A percentile compares a stretch with the other conserved stretches of the same genome.
Conservation (phyloP, 2,888 invertebrate genomes). For the Cryptus viduatorius region DNA sequence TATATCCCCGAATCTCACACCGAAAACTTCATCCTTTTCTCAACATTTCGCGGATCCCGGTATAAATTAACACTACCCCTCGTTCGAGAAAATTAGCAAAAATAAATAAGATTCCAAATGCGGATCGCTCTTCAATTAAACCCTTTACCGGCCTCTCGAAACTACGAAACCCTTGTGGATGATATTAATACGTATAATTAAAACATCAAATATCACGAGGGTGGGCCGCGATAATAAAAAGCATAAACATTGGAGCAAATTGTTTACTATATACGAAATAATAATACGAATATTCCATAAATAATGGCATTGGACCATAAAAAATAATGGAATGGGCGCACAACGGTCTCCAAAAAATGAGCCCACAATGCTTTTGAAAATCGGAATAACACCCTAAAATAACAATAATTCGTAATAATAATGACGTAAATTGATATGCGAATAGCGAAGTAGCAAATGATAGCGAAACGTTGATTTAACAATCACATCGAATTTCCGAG, state of each 20-base stretch:
- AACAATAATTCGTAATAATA: neutral
- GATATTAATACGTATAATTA: no score
- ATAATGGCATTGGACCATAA: no score
- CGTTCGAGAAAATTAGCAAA: constrained; percentile 27
- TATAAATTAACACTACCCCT: constrained; percentile 54
- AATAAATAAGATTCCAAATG: constrained; percentile 29
- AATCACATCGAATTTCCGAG: constrained; percentile 3
- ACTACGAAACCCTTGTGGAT: neutral
- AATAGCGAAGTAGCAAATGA: neutral
- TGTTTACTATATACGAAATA: no score
- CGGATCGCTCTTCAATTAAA: neutral
- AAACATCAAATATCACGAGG: no score
- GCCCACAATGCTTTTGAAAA: neutral
- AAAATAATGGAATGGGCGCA: no score
- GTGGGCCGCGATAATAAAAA: no score
- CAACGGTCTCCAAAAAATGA: neutral
- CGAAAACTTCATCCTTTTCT: constrained; percentile 57
- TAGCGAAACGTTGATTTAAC: neutral
- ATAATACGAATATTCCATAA: no score
- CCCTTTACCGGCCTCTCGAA: neutral
- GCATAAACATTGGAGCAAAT: no score
- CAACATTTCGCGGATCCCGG: constrained; percentile 15
- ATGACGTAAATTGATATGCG: neutral
- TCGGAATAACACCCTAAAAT: neutral
- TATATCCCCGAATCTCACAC: constrained; percentile 59